phyloP scores from a whole-genome alignment of 2,113 vertebrate species.

The Platichthys stellatus region DNA sequence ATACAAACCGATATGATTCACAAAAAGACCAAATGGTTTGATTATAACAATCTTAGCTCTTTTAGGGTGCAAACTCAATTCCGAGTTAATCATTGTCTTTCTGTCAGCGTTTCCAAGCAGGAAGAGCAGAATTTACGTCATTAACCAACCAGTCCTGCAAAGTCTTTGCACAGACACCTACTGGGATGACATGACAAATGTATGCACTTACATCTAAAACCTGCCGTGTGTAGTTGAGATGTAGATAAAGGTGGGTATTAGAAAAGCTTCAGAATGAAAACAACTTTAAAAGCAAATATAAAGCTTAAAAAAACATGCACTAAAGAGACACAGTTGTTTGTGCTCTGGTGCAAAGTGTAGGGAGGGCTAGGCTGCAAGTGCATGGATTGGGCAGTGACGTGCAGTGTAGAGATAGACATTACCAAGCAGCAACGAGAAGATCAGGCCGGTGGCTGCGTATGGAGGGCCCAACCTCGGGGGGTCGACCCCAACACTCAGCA shows the following conservation, averaged over 20 bases:
- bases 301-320: too few species aligned
- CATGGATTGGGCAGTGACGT: too few species aligned
- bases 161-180: too few species aligned
- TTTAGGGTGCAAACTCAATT: background rate
- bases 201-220: background rate
- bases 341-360: background rate
- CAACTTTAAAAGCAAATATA: background rate
- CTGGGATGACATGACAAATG: background rate
- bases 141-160: too few species aligned
- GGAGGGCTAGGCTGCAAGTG: background rate
- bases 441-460: conserved; percentile 46
- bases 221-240: background rate
- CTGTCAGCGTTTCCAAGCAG: conserved; percentile 5
- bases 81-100: background rate
- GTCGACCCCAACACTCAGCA: conserved; percentile 53
- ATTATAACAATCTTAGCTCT: background rate
- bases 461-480: conserved; percentile 41
- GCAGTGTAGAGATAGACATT: conserved; percentile 42
- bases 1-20: background rate
- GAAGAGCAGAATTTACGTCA: background rate
- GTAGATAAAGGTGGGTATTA: conserved; percentile 41
- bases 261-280: conserved; percentile 1
- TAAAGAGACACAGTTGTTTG: background rate
- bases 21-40: background rate
- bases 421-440: conserved; percentile 75